Base-by-base conservation (phyloP, 1,140 invertebrate genomes). In the Pristionchus pacificus region DNA sequence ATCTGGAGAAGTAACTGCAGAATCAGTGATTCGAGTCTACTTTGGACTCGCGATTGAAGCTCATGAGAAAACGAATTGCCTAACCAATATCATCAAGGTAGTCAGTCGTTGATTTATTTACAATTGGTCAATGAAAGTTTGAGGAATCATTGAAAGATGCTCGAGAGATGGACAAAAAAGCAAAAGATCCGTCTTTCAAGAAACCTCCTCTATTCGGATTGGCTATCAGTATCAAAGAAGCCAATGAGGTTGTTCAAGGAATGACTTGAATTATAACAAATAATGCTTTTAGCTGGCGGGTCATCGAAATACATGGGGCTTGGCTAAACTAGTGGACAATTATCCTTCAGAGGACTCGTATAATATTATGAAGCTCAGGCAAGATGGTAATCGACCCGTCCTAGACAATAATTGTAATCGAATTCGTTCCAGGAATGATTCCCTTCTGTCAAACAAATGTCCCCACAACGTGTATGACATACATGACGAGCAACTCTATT, bases 221-320 rank as follows among this genome's bases (percentile, higher is more conserved):
- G 29, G 63, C 68, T 3, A 38, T 70, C 68, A 70, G 68, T 29
- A 69, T 70, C 28, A 70, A 70, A 49, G 68, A 70, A n/a, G 38
- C 33, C 29, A 38, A 68, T 32, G 19, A 71, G 25, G 68, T 70
- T n/a, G n/a, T n/a, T n/a, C n/a, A n/a, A n/a, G n/a, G 0, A 64
- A 83, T 72, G 85, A 84, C 15, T 81, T 83, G 74, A 85, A 86
- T 64, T 76, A 78, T n/a, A 86, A 84, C 19, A 60, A 78, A 6
- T 85, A 85, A 2, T 77, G 83, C 28, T 77, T 81, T 10, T 79
- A 80, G 60, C 77, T 75, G 27, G 60, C 86, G 0, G 76, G 79
- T 57, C 76, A 79, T 15, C 84, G 82, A 10, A 76, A 76, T 0
- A 32, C 19, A 6, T 63, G 74, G 13, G 80, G 80, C 61, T 77